Conservation (phyloP, 53 echinoderm and acorn worm species). For the Echinarachnius parma region DNA sequence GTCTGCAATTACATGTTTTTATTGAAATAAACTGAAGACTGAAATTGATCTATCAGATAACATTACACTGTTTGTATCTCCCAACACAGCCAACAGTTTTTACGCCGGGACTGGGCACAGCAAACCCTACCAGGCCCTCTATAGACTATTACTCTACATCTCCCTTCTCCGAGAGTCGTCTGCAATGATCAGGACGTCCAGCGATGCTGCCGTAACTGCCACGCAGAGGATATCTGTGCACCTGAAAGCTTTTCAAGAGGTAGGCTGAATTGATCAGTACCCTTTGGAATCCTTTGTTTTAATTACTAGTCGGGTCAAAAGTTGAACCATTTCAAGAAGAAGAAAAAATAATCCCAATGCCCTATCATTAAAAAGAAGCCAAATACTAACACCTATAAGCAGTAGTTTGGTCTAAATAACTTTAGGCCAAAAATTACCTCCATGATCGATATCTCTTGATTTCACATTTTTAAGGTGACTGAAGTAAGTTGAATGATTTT, state of each 20-base stretch:
- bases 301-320: neutral
- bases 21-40: neutral
- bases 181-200: conserved; percentile 4
- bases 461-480: no score
- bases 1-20: no score
- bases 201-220: neutral
- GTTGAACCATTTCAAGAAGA: no score
- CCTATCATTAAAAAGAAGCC: no score
- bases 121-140: conserved; percentile 64
- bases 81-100: conserved; percentile 34
- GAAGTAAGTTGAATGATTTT: no score
- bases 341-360: no score
- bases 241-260: conserved; percentile 21
- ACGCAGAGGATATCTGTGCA: conserved; percentile 10
- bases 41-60: no score
- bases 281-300: neutral
- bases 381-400: no score
- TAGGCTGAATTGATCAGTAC: neutral
- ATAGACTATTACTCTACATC: conserved; percentile 57
- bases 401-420: no score
- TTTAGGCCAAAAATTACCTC: no score
- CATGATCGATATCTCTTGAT: no score
- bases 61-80: no score
- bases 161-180: conserved; percentile 36
- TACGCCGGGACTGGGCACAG: conserved; percentile 70